Evolutionary conservation across 1,140 invertebrate genomes (phyloP), one percentile per base, ranked within the genome.

Genomic region (Zaprionus africanus): DNA sequence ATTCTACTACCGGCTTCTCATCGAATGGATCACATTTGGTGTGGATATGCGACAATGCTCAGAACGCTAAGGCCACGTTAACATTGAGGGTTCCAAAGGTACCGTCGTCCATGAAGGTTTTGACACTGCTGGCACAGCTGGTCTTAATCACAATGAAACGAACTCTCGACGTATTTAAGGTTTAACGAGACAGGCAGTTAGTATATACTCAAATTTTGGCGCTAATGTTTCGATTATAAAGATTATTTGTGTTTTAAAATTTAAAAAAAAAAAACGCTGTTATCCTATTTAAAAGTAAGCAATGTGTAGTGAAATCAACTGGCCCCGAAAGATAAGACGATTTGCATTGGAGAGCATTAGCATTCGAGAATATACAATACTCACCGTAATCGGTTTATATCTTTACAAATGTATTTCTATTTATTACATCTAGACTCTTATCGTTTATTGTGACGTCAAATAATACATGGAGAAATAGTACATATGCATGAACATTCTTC

Each of bases 101-200:
- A 28, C 93, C 90, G 15, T 94, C 92, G 68, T 94, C 94, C 94
- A 95, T 94, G 1, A 96, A 92, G 0, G n/a, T n/a, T n/a, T n/a
- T n/a, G n/a, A n/a, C n/a, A n/a, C n/a, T n/a, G n/a, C n/a, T n/a
- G n/a, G n/a, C n/a, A n/a, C n/a, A n/a, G n/a, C n/a, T n/a, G n/a
- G n/a, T n/a, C n/a, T n/a, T n/a, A n/a, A n/a, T n/a, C n/a, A 94
- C 88, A n/a, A 94, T 91, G 3, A 87, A 90, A 5, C 78, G 60
- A 15, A 78, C 85, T 2, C 75, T 53, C 4, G 49, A 17, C 0
- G 59, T 56, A 34, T 34, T 58, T 34, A 31, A 26, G 13, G 68
- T 72, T 26, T 53, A 57, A 49, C 49, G n/a, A 38, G 64, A 41
- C 11, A 68, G 28, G 12, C 58, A 57, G 51, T 22, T 34, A 17